Evolutionary conservation across 2,888 invertebrate genomes (phyloP).

Genomic region (Mactromeris polynyma): DNA sequence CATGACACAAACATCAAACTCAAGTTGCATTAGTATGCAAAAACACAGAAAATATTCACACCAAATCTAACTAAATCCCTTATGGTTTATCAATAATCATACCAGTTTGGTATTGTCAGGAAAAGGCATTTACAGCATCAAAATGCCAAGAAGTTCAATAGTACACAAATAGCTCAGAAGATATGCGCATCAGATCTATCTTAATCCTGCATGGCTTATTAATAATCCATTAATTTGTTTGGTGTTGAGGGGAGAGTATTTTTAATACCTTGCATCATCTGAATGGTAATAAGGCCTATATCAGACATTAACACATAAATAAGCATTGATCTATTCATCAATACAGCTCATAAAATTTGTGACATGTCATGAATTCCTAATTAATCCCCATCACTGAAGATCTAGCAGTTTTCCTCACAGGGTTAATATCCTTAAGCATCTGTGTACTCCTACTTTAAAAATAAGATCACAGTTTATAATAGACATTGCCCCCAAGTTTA

Average conservation of each 20-base stretch:
- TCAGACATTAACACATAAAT: background rate
- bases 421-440: background rate
- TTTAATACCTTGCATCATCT: background rate
- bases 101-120: too few species aligned
- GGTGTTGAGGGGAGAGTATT: background rate
- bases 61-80: too few species aligned
- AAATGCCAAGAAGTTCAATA: too few species aligned
- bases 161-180: background rate
- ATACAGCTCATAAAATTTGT: slow-evolving; percentile 6
- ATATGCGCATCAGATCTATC: background rate
- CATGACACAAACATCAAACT: background rate
- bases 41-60: background rate
- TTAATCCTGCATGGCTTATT: background rate
- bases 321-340: slow-evolving; percentile 10
- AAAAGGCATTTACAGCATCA: too few species aligned
- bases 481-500: too few species aligned
- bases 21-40: background rate
- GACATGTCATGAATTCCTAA: slow-evolving; percentile 19
- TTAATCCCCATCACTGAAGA: background rate
- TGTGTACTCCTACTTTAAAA: background rate
- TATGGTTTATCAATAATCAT: too few species aligned
- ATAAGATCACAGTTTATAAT: background rate
- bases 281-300: background rate
- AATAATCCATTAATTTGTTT: background rate
- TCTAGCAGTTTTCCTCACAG: background rate